Conservation (phyloP, 53 echinoderm and acorn worm genomes). For the Zoroaster sp. region DNA sequence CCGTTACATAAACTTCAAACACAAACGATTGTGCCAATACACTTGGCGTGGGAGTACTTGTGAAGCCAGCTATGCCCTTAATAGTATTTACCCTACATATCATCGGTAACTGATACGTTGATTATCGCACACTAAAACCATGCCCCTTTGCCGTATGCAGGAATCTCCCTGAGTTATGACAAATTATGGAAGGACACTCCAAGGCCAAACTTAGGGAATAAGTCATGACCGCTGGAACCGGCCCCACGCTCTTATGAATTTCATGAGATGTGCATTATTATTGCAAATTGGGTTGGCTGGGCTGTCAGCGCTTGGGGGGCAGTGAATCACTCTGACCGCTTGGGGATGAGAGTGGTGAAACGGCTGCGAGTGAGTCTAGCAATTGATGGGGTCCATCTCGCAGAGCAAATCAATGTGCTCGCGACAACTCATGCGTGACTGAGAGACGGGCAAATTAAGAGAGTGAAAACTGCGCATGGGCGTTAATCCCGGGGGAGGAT, state of each 20-base stretch:
- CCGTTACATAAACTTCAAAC: too few relatives aligned
- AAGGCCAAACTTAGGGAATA: not conserved
- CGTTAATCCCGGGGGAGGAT: too few relatives aligned
- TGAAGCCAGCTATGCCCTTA: not conserved
- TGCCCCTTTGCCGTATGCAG: not conserved
- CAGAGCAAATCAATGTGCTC: slow-evolving; percentile 31
- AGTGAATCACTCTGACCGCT: slow-evolving; percentile 24
- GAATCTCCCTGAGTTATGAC: slow-evolving; percentile 17
- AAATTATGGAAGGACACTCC: not conserved
- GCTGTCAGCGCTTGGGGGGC: slow-evolving; percentile 5
- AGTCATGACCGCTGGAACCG: slow-evolving; percentile 19
- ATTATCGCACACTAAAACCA: slow-evolving; percentile 1
- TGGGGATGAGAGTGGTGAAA: not conserved
- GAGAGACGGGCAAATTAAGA: not conserved
- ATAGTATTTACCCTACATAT: not conserved
- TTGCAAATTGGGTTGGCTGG: slow-evolving; percentile 40
- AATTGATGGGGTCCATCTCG: slow-evolving; percentile 2
- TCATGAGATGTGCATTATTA: slow-evolving; percentile 35
- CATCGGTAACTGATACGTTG: slow-evolving; percentile 14
- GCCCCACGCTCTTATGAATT: slow-evolving; percentile 8
- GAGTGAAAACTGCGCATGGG: too few relatives aligned
- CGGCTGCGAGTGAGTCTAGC: not conserved
- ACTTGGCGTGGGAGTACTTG: too few relatives aligned
- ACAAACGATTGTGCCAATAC: too few relatives aligned
- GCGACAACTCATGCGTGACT: slow-evolving; percentile 29